phyloP scores from a whole-genome alignment of 2,888 invertebrate genomes.

The Macrosoma leucophasiata region DNA sequence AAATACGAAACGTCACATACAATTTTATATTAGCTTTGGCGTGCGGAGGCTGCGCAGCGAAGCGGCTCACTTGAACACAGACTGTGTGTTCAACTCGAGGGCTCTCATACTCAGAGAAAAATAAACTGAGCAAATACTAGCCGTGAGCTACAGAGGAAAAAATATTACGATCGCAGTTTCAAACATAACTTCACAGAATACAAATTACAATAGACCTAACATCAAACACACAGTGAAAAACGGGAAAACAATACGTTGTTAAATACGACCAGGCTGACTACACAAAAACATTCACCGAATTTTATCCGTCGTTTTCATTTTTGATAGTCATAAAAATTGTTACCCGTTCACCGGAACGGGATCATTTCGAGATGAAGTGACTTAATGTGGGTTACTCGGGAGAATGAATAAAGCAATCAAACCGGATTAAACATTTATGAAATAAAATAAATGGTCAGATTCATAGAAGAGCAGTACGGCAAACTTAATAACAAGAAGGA shows the following conservation, averaged over 20 bases:
- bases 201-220: conserved; percentile 28
- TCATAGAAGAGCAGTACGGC: background rate
- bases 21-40: conserved; percentile 55
- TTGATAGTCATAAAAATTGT: too few species aligned
- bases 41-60: conserved; percentile 25
- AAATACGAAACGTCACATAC: conserved; percentile 44
- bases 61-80: conserved; percentile 51
- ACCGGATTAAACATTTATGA: background rate
- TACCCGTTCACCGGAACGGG: too few species aligned
- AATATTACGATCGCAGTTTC: conserved; percentile 47
- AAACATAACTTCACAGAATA: conserved; percentile 35
- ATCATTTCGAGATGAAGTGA: too few species aligned
- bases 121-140: conserved; percentile 64
- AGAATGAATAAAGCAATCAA: too few species aligned
- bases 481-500: background rate
- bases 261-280: conserved; percentile 12
- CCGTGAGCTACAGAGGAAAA: conserved; percentile 42
- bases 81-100: conserved; percentile 58
- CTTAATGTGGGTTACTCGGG: too few species aligned
- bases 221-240: conserved; percentile 12
- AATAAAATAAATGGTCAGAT: background rate
- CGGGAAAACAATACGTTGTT: conserved; percentile 11
- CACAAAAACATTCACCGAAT: conserved; percentile 10
- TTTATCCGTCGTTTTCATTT: conserved; percentile 4
- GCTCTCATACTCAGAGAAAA: conserved; percentile 52